These are phyloP conservation scores for Rhabditoides inermis DNA, from an alignment of 2,888 invertebrate genomes.

Conservation along the genomic window DNA sequence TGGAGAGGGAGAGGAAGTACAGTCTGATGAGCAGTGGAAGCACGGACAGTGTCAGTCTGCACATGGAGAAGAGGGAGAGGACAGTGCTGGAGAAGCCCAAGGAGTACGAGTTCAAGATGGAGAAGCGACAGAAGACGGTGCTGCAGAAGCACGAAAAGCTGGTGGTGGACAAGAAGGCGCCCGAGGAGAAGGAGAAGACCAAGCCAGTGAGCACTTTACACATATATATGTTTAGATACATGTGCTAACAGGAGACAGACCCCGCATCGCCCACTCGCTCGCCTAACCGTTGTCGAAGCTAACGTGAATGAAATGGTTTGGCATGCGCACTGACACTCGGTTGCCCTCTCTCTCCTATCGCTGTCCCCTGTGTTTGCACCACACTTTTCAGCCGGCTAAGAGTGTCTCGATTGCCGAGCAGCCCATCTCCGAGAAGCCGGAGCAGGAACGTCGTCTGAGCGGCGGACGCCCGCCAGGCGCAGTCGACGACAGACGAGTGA, in stretches of 20 bases:
- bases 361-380: no score
- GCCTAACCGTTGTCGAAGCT: no score
- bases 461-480: neutral
- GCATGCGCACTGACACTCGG: no score
- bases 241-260: no score
- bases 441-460: neutral
- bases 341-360: no score
- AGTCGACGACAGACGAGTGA: no score
- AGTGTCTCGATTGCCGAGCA: no score
- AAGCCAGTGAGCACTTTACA: neutral
- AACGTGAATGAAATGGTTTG: no score
- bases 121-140: slow-evolving; percentile 24
- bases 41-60: neutral
- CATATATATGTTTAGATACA: no score
- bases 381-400: no score
- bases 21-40: neutral
- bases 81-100: slow-evolving; percentile 7
- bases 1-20: neutral
- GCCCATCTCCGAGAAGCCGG: no score
- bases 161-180: slow-evolving; percentile 8
- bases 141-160: slow-evolving; percentile 25
- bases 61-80: slow-evolving; percentile 1
- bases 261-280: no score
- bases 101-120: slow-evolving; percentile 17
- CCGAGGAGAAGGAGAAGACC: slow-evolving; percentile 11